Evolutionary conservation across 2,113 vertebrate species (phyloP).

Genomic region (Erythrolamprus reginae): DNA sequence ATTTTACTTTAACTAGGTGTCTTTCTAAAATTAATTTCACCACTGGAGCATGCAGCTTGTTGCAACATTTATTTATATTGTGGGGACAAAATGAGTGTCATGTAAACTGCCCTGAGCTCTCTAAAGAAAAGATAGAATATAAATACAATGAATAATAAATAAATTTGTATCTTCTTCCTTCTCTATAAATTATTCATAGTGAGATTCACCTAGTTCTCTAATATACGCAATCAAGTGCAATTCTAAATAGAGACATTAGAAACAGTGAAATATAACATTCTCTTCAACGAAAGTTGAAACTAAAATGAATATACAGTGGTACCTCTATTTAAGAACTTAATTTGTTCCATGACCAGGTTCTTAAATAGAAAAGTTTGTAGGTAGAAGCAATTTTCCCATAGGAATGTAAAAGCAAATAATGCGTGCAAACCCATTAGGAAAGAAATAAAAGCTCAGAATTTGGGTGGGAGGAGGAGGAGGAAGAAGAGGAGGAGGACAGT

Average conservation of each 20-base stretch:
- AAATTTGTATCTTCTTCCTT: neutral
- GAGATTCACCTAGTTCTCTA: neutral
- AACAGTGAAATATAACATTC: neutral
- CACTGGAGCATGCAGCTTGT: neutral
- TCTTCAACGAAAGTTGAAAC: neutral
- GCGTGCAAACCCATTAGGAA: too few species aligned
- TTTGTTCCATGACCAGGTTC: too few species aligned
- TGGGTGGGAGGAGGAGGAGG: too few species aligned
- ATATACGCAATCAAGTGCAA: neutral
- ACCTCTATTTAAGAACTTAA: too few species aligned
- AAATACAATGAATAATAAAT: neutral
- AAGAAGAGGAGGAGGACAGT: too few species aligned
- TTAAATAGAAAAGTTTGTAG: too few species aligned
- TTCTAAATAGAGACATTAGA: neutral
- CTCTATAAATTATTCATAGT: neutral
- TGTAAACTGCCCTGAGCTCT: neutral
- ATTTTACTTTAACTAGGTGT: neutral
- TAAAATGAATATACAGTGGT: neutral
- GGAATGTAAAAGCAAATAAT: too few species aligned
- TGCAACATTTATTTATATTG: neutral
- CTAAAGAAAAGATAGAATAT: neutral
- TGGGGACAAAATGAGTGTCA: neutral
- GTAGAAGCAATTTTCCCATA: too few species aligned
- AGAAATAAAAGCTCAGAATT: too few species aligned
- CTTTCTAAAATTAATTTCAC: neutral